Base-by-base conservation (phyloP, 1,140 invertebrate species). In the Lordiphosa stackelbergi region DNA sequence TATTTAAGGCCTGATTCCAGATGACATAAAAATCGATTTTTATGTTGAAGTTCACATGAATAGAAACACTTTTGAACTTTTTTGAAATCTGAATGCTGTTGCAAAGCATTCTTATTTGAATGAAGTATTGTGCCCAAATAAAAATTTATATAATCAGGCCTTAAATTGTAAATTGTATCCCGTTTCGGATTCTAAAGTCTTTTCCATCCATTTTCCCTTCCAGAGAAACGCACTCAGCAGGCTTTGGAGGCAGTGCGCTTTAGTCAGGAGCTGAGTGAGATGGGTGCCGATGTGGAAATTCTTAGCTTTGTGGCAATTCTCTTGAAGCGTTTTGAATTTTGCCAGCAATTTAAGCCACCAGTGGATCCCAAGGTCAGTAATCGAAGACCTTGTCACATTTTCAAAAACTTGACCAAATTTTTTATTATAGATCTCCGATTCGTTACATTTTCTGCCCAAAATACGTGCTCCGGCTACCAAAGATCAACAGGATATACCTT, bases 221-320 rank as follows among this genome's bases (percentile, higher is more conserved):
- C 10, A 87, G 86, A 87, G 38, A 85, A 84, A 73, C 73, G 87
- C 12, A 83, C 88, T 2, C 73, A 85, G 22, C 85, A 88, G 41
- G 88, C 88, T 0, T 58, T 88, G 66, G 89, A 90, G 64, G 89
- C 90, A 3, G 88, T 92, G 42, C 85, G 88, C 1, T 90, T 93
- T n/a, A 85, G 89, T 16, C 90, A 92, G 52, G 91, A 92, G 57
- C 77, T 92, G 11, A 87, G 93, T 7, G 88, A 89, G 0, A 91
- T 92, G 64, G 93, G 91, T 3, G 92, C 91, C 1, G 91, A 93
- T 66, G 90, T 92, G 28, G 92, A 94, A 87, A 88, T 94, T 37
- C 85, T 94, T 0, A 92, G 90, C 19, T 90, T 94, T 57, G 90
- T 91, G 52, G 90, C 89, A 16, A 90, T 91, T 3, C 89, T 94